Evolutionary conservation across 2,888 invertebrate species (phyloP).

Genomic region (Tiphia femorata): DNA sequence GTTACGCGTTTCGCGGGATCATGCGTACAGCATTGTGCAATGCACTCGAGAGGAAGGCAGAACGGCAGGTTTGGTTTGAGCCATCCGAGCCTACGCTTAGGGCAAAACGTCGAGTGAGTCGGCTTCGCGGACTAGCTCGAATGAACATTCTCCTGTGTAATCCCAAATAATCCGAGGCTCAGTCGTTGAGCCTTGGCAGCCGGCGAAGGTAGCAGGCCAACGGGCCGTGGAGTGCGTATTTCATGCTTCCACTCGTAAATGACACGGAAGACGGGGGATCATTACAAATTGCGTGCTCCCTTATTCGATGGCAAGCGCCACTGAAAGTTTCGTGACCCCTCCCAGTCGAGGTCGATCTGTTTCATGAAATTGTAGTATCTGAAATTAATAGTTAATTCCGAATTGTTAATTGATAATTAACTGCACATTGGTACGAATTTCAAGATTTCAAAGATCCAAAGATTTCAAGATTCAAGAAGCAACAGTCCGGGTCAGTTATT

Average conservation of each 20-base stretch:
- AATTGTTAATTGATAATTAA: too few relatives aligned
- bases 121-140: conserved; percentile 64
- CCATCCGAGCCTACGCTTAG: conserved; percentile 23
- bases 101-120: conserved; percentile 33
- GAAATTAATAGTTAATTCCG: too few relatives aligned
- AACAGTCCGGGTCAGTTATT: too few relatives aligned
- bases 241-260: conserved; percentile 44
- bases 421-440: too few relatives aligned
- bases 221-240: conserved; percentile 25
- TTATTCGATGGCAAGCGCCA: too few relatives aligned
- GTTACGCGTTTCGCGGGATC: conserved; percentile 26
- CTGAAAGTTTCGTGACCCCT: too few relatives aligned
- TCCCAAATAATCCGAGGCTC: conserved; percentile 62
- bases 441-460: too few relatives aligned
- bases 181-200: conserved; percentile 56
- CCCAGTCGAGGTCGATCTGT: too few relatives aligned
- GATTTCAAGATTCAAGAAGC: too few relatives aligned
- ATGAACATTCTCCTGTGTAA: conserved; percentile 63
- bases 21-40: conserved; percentile 43
- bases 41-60: conserved; percentile 6
- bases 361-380: too few relatives aligned
- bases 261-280: conserved; percentile 26
- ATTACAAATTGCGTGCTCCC: too few relatives aligned
- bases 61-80: conserved; percentile 20
- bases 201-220: conserved; percentile 44